A percentile compares a stretch with the other conserved stretches of the same genome.
These are phyloP conservation scores for Caenorhabditis inopinata DNA, from an alignment of 1,140 invertebrate genomes.

Conservation along the genomic window DNA sequence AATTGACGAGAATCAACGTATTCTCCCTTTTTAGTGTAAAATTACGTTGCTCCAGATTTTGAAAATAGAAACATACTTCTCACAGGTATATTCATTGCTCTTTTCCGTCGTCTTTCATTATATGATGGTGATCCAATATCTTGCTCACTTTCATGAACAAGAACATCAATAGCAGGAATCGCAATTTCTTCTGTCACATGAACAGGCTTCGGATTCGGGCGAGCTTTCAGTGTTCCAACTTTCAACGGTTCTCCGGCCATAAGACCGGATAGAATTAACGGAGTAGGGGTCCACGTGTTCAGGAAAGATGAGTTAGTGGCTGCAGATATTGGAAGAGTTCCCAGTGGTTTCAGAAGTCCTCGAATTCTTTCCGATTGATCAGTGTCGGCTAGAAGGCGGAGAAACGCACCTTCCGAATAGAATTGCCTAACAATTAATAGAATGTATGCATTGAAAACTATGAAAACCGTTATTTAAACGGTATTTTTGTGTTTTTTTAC, in stretches of 20 bases:
- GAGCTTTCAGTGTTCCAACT: constrained; percentile 35
- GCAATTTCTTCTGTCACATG: constrained; percentile 3
- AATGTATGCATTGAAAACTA: neutral
- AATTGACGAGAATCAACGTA: no score
- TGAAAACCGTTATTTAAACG: neutral
- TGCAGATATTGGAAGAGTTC: constrained; percentile 43
- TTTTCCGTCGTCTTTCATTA: neutral
- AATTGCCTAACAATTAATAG: constrained; percentile 52
- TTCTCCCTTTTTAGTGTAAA: no score
- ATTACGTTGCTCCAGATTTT: no score
- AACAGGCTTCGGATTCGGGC: neutral
- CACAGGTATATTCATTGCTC: neutral
- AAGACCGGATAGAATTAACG: constrained; percentile 60
- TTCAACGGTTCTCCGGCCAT: constrained; percentile 50
- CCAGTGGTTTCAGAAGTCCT: constrained; percentile 51
- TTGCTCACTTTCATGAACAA: neutral
- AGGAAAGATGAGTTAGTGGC: constrained; percentile 58
- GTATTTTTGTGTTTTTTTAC: neutral
- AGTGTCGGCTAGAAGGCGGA: constrained; percentile 48
- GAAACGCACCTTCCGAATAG: constrained; percentile 56
- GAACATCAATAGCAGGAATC: neutral
- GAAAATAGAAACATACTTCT: neutral
- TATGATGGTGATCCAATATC: neutral
- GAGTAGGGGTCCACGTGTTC: constrained; percentile 63
- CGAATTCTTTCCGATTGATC: constrained; percentile 55